phyloP scores from a whole-genome alignment of 1,140 invertebrate genomes.

The Drosophila pseudoananassae region DNA sequence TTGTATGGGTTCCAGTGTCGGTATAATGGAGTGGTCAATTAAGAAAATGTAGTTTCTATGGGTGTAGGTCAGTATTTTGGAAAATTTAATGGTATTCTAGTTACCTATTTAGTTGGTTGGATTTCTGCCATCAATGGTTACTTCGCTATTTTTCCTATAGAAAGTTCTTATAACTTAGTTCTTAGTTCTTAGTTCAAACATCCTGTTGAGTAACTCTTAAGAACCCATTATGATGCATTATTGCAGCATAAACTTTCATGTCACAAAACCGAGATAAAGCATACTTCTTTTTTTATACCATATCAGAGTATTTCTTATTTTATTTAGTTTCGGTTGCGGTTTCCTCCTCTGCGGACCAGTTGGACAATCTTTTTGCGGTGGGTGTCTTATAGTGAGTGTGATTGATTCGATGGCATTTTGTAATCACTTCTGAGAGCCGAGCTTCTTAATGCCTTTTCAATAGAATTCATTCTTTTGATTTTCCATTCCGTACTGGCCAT shows the following conservation, averaged over 20 bases:
- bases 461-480: slow-evolving; percentile 46
- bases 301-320: background rate
- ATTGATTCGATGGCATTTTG: slow-evolving; percentile 14
- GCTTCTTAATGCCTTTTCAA: slow-evolving; percentile 36
- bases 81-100: too few species aligned
- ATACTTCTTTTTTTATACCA: too few species aligned
- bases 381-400: background rate
- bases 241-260: background rate
- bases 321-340: slow-evolving; percentile 1
- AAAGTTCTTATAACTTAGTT: too few species aligned
- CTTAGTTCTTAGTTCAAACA: too few species aligned
- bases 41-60: background rate
- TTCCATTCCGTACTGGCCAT: background rate
- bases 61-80: slow-evolving; percentile 15
- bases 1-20: too few species aligned
- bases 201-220: too few species aligned
- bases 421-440: slow-evolving; percentile 18
- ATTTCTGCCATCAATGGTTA: too few species aligned
- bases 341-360: background rate
- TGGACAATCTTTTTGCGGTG: slow-evolving; percentile 7
- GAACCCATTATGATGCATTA: background rate
- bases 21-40: background rate
- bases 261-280: background rate
- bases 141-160: too few species aligned
- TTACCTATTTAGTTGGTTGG: too few species aligned